Evolutionary conservation across 2,797 vertebrate species (phyloP), one percentile per base, ranked within the genome.

Genomic region (Macropodus opercularis): DNA sequence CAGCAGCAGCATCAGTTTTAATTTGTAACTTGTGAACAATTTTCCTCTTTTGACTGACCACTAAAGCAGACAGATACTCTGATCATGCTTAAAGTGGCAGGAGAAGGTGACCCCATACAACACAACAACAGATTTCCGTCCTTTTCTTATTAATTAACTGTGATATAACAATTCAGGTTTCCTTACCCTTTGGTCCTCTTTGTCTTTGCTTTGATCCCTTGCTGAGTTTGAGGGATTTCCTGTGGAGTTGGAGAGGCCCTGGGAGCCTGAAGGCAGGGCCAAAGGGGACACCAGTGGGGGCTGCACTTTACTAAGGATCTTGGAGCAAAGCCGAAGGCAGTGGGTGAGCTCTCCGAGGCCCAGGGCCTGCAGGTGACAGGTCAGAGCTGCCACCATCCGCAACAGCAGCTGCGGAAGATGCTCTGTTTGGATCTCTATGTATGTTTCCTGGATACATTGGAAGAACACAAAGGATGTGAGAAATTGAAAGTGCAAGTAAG

Each of bases 341-440:
- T 98, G 94, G 29, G 95, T 95, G 78, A 99, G 94, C 73, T 98
- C 97, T 4, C 90, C 87, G 11, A 98, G 93, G 46, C 92, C 90
- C 71, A 98, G 78, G 9, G 94, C 87, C 68, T 93, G 95, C 52
- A 99, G 93, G 74, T 99, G 94, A 79, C 91, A 91, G 0, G 95
- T 98, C 72, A 99, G 80, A 0, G 96, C 96, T 14, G 96, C 95
- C 75, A 99, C 90, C 97, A 99, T 98, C 56, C 95, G 93, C 83
- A 98, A 84, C 62, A 99, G 90, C 79, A 99, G 90, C 86, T 98
- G 96, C 65, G 98, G 98, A 70, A 99, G 92, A 68, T 99, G 98
- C 82, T 98, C 98, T 2, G 98, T 99, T 89, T 99, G 98, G 85
- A 99, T 99, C 91, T 99, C 98, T 72, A 99, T 98, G 50, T 99